Base-by-base conservation (phyloP, 2,113 vertebrate genomes). In the Acrocephalus kingi region DNA sequence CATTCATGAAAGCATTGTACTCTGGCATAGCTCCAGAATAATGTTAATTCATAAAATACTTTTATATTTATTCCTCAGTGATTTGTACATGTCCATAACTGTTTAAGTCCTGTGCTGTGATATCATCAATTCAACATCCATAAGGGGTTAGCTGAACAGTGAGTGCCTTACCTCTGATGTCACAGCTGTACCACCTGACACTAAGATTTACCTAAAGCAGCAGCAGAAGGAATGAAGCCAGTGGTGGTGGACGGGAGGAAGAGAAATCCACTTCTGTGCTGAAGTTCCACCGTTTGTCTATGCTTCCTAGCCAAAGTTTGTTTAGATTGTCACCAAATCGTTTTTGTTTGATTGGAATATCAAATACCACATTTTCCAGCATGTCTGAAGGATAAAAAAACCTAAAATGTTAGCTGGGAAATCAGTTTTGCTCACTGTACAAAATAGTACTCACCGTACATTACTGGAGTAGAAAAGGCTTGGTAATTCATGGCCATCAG, bases 381-480 rank as follows among this genome's bases (percentile, higher is more conserved):
- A 51, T 54, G 43, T 84, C 73, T 84, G 67, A 71, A 92, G 63
- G 43, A 49, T 58, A 89, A 68, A 96, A 73, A 24, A 58, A 94
- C 58, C 21, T 39, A 39, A 91, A 93, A 92, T 43, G 2, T 80
- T 85, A 35, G 23, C 49, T 80, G n/a, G n/a, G 49, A 83, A 54
- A 76, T 78, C 43, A 51, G 35, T 84, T 88, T 61, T 81, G 24
- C 54, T 73, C 67, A 55, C 84, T 90, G 77, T 95, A 79, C 81
- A 52, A 92, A 94, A 79, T 62, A 76, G 77, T 59, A 89, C 54
- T 51, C 46, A 45, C 11, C 1, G 1, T 92, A 90, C 75, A 62
- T 91, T 95, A 62, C 31, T 55, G 14, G 33, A 92, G 49, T 77
- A 95, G 93, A 95, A 83, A 82, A 88, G 84, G 21, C 84, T 78